Conservation (phyloP, 2,888 invertebrate species). For the Patella depressa region DNA sequence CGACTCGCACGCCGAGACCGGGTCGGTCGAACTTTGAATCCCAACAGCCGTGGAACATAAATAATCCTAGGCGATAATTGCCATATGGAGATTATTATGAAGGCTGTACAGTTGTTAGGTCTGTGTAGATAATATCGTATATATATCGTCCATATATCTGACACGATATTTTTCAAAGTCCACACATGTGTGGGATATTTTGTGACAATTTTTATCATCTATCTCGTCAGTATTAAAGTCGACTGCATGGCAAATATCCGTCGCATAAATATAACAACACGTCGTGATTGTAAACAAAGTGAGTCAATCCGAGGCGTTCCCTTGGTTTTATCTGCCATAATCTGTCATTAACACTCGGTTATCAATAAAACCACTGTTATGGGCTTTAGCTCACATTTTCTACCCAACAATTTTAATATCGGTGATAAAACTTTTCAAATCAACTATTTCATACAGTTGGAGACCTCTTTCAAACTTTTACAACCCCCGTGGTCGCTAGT, state of each 20-base stretch:
- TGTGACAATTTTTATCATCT: background rate
- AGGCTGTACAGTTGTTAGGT: slow-evolving; percentile 22
- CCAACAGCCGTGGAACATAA: slow-evolving; percentile 23
- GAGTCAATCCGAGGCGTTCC: slow-evolving; percentile 1
- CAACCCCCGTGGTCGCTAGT: too few species aligned
- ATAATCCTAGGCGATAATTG: slow-evolving; percentile 24
- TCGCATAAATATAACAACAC: background rate
- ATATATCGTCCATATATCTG: too few species aligned
- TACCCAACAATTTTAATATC: too few species aligned
- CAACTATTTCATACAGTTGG: too few species aligned
- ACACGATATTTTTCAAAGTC: too few species aligned
- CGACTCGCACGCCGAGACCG: slow-evolving; percentile 12
- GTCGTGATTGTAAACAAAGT: background rate
- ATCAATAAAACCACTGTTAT: background rate
- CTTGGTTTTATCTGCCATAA: slow-evolving; percentile 5
- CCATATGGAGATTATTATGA: slow-evolving; percentile 21
- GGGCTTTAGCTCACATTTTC: background rate
- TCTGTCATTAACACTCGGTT: slow-evolving; percentile 1
- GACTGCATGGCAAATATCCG: background rate
- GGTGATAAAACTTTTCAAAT: too few species aligned
- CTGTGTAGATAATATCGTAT: slow-evolving; percentile 11
- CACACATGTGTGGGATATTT: too few species aligned
- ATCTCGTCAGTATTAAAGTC: background rate
- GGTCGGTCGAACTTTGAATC: slow-evolving; percentile 9
- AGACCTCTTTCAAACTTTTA: too few species aligned